Percentiles rank a stretch among this genome's conserved stretches.
These are phyloP conservation scores for Tetropium fuscum DNA, from an alignment of 2,888 invertebrate genomes.

Conservation along the genomic window DNA sequence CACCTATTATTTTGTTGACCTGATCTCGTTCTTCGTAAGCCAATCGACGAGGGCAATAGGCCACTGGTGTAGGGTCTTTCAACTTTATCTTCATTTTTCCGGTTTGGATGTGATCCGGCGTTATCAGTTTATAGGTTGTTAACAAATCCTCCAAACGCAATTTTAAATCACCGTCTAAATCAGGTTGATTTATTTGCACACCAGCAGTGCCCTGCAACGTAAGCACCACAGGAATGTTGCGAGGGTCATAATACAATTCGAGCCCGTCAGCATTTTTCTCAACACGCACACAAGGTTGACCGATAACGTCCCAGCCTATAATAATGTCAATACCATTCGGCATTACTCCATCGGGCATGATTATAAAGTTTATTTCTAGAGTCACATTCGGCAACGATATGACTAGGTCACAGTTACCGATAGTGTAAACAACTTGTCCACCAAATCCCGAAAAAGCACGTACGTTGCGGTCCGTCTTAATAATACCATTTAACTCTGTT, in stretches of 20 bases:
- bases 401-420: constrained; percentile 35
- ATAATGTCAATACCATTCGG: neutral
- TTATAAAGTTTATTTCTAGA: neutral
- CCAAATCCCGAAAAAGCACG: constrained; percentile 34
- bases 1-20: too few relatives aligned
- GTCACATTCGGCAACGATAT: neutral
- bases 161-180: too few relatives aligned
- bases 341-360: neutral
- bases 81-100: too few relatives aligned
- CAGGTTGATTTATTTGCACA: too few relatives aligned
- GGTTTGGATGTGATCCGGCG: too few relatives aligned
- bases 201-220: too few relatives aligned
- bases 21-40: too few relatives aligned
- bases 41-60: too few relatives aligned
- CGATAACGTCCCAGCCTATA: constrained; percentile 17
- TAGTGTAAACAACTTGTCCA: constrained; percentile 26
- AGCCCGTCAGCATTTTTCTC: neutral
- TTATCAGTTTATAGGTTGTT: too few relatives aligned
- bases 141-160: too few relatives aligned
- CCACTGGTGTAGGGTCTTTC: too few relatives aligned
- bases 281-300: neutral
- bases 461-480: constrained; percentile 1
- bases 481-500: neutral
- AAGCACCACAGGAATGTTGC: neutral
- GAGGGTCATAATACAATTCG: neutral